These are phyloP conservation scores for Apodemia hepburni DNA, from an alignment of 2,888 invertebrate genomes.

Conservation along the genomic window DNA sequence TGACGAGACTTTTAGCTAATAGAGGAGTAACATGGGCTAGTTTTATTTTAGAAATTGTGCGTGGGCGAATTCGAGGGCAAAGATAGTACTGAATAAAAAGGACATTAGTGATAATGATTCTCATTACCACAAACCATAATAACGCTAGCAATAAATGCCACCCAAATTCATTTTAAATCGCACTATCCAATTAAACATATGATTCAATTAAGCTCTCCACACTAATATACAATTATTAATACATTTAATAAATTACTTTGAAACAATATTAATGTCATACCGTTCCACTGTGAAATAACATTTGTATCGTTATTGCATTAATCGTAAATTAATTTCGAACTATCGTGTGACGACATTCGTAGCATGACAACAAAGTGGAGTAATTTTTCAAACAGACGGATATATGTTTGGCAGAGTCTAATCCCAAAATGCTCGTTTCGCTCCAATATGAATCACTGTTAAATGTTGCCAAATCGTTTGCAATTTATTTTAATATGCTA, in stretches of 20 bases:
- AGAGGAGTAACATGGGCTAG: no score
- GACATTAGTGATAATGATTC: not conserved
- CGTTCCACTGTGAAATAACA: not conserved
- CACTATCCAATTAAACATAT: slow-evolving; percentile 11
- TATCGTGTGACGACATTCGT: slow-evolving; percentile 10
- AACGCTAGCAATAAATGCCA: slow-evolving; percentile 6
- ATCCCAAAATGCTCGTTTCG: slow-evolving; percentile 65
- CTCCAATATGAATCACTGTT: slow-evolving; percentile 76
- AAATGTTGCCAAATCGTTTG: slow-evolving; percentile 79
- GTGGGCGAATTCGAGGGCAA: no score
- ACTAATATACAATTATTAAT: slow-evolving; percentile 14
- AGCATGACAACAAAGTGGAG: slow-evolving; percentile 29
- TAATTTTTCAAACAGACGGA: slow-evolving; percentile 44
- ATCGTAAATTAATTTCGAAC: slow-evolving; percentile 8
- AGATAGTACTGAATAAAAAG: not conserved
- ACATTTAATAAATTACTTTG: slow-evolving; percentile 12
- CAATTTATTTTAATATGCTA: slow-evolving; percentile 79
- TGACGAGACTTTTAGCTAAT: no score
- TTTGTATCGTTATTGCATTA: slow-evolving; percentile 2
- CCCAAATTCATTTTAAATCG: slow-evolving; percentile 6
- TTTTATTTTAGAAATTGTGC: no score
- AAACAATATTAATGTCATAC: slow-evolving; percentile 12
- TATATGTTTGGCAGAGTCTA: slow-evolving; percentile 67
- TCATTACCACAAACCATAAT: not conserved
- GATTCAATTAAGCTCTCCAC: slow-evolving; percentile 10